Evolutionary conservation across 1,140 invertebrate genomes (phyloP).

Genomic region (Drosophila sturtevanti): DNA sequence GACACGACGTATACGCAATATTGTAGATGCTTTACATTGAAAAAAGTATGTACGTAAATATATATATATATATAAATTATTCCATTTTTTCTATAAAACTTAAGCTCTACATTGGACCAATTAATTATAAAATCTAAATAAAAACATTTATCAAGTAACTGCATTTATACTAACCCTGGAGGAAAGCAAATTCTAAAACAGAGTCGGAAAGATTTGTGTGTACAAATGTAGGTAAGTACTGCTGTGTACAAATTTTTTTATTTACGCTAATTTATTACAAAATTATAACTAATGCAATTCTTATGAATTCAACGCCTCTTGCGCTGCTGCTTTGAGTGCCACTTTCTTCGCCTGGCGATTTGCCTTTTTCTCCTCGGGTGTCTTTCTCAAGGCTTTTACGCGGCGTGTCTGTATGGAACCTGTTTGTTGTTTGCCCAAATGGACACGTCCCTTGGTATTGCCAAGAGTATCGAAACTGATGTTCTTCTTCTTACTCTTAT

Average conservation of each 20-base stretch:
- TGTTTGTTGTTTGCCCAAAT: slow-evolving; percentile 95
- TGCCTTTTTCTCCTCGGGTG: slow-evolving; percentile 87
- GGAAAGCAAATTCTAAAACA: slow-evolving; percentile 28
- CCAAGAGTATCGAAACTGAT: slow-evolving; percentile 93
- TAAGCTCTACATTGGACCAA: slow-evolving; percentile 71
- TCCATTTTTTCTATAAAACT: slow-evolving; percentile 29
- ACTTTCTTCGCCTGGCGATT: slow-evolving; percentile 84
- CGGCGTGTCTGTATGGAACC: slow-evolving; percentile 94
- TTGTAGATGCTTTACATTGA: slow-evolving; percentile 73
- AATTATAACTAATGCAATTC: slow-evolving; percentile 25
- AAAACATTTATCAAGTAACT: not conserved
- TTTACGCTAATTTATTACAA: slow-evolving; percentile 10
- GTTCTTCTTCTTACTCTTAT: slow-evolving; percentile 95
- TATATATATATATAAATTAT: slow-evolving; percentile 4
- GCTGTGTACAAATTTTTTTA: not conserved
- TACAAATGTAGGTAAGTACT: not conserved
- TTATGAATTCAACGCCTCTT: slow-evolving; percentile 46
- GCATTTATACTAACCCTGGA: too few species aligned
- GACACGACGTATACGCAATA: slow-evolving; percentile 71
- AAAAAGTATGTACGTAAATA: not conserved
- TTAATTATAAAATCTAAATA: slow-evolving; percentile 64
- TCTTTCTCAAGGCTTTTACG: slow-evolving; percentile 95
- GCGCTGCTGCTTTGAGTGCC: slow-evolving; percentile 64
- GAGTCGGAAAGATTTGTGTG: not conserved
- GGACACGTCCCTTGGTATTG: slow-evolving; percentile 94